Evolutionary conservation across 2,888 invertebrate species (phyloP).

Genomic region (Cephus pulcher): DNA sequence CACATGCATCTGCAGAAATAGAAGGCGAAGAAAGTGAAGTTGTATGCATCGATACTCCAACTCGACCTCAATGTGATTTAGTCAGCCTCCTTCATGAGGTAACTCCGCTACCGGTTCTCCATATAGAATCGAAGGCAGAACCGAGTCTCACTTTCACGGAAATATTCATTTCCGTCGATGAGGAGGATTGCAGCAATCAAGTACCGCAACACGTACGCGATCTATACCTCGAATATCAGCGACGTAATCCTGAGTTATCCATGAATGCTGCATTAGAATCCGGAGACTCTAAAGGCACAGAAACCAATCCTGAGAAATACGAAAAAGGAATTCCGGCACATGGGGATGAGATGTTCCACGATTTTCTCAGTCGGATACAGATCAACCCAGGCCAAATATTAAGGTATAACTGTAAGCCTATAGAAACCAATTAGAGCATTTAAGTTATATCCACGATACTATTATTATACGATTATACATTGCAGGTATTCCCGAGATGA

Average conservation of each 20-base stretch:
- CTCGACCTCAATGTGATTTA: slow-evolving; percentile 77
- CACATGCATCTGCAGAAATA: slow-evolving; percentile 81
- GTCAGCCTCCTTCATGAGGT: slow-evolving; percentile 79
- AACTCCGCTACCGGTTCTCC: slow-evolving; percentile 67
- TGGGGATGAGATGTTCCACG: slow-evolving; percentile 85
- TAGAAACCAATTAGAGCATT: not conserved
- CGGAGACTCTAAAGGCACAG: slow-evolving; percentile 54
- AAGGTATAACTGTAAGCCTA: slow-evolving; percentile 69
- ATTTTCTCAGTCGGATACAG: slow-evolving; percentile 79
- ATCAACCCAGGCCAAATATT: slow-evolving; percentile 85
- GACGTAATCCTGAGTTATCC: slow-evolving; percentile 55
- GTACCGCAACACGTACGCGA: slow-evolving; percentile 73
- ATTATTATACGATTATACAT: slow-evolving; percentile 18
- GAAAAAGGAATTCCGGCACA: slow-evolving; percentile 84
- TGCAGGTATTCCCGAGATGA: slow-evolving; percentile 81
- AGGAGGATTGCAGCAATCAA: slow-evolving; percentile 68
- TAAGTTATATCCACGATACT: not conserved
- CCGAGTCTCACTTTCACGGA: slow-evolving; percentile 67
- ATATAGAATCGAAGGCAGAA: slow-evolving; percentile 53
- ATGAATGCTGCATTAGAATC: slow-evolving; percentile 40
- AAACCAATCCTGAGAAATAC: slow-evolving; percentile 74
- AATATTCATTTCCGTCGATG: slow-evolving; percentile 73
- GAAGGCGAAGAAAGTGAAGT: slow-evolving; percentile 85
- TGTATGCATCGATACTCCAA: slow-evolving; percentile 81
- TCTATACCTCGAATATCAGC: slow-evolving; percentile 73